phyloP scores from a whole-genome alignment of 2,888 invertebrate species.

The Lasioglossum morio region DNA sequence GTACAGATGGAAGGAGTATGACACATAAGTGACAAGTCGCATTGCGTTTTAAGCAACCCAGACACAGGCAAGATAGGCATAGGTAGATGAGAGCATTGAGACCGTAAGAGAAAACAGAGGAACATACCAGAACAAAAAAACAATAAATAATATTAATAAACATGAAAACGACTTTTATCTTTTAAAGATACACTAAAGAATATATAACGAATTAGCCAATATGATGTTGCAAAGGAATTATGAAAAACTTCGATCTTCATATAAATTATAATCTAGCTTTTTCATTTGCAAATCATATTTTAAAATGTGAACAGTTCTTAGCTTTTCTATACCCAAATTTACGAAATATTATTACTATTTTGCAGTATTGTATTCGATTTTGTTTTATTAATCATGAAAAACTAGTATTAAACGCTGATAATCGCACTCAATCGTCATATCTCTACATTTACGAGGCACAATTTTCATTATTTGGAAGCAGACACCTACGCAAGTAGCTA shows the following conservation, averaged over 20 bases:
- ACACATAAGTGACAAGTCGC: conserved; percentile 71
- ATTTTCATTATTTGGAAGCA: no score
- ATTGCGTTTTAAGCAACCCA: conserved; percentile 68
- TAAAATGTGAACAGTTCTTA: not conserved
- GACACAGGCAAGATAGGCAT: conserved; percentile 70
- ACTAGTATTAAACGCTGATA: not conserved
- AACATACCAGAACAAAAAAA: conserved; percentile 60
- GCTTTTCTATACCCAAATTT: not conserved
- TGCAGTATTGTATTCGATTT: not conserved
- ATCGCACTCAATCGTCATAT: no score
- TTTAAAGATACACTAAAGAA: not conserved
- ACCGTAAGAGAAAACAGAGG: conserved; percentile 58
- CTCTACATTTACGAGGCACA: no score
- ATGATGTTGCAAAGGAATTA: not conserved
- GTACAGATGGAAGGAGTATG: conserved; percentile 76
- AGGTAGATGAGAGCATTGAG: conserved; percentile 72
- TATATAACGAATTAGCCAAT: not conserved
- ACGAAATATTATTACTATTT: not conserved
- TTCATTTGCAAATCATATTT: not conserved
- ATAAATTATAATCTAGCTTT: not conserved
- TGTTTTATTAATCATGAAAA: not conserved
- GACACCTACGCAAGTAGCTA: no score
- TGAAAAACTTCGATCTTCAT: not conserved
- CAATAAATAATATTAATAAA: conserved; percentile 54
- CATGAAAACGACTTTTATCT: conserved; percentile 37